These are phyloP conservation scores for Lysandra bellargus DNA, from an alignment of 2,888 invertebrate species.

Conservation along the genomic window DNA sequence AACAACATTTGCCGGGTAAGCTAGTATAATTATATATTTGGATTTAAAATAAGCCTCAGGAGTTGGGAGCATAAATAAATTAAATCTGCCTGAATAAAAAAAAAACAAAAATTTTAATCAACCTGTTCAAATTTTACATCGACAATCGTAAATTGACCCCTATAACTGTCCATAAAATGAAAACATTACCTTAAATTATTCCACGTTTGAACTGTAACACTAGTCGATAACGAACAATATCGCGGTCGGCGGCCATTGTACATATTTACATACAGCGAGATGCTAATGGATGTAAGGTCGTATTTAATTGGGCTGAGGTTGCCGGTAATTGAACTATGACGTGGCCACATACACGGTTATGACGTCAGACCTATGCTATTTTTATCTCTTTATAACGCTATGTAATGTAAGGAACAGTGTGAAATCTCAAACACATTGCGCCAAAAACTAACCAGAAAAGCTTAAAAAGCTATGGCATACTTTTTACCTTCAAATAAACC, in stretches of 20 bases:
- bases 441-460: too few relatives aligned
- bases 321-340: conserved; percentile 76
- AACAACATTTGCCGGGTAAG: too few relatives aligned
- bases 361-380: background rate
- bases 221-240: conserved; percentile 20
- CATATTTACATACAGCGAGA: conserved; percentile 70
- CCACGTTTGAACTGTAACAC: conserved; percentile 32
- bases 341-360: conserved; percentile 46
- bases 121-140: background rate
- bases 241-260: background rate
- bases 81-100: background rate
- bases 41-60: too few relatives aligned
- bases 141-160: background rate
- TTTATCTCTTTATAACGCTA: background rate
- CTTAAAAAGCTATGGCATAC: too few relatives aligned
- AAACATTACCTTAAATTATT: conserved; percentile 32
- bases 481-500: too few relatives aligned
- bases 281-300: conserved; percentile 78
- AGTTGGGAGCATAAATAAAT: too few relatives aligned
- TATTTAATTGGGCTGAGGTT: conserved; percentile 79
- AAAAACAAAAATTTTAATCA: background rate
- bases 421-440: background rate
- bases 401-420: background rate
- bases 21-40: too few relatives aligned
- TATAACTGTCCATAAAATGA: background rate